phyloP scores from a whole-genome alignment of 1,140 invertebrate species.

The Apis cerana region DNA sequence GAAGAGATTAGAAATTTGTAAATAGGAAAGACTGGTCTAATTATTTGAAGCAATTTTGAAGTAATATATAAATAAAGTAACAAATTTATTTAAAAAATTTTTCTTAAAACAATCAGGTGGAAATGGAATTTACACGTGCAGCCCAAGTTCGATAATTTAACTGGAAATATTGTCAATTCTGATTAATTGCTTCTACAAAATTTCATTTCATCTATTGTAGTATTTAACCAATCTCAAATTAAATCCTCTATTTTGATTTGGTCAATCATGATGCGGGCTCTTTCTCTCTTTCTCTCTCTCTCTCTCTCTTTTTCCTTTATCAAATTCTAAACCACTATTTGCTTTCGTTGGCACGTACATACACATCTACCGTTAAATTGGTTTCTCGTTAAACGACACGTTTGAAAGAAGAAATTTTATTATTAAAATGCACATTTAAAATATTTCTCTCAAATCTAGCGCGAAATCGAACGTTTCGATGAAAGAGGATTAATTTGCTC shows the following conservation, averaged over 20 bases:
- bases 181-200: neutral
- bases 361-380: neutral
- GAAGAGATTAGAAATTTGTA: no score
- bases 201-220: slow-evolving; percentile 27
- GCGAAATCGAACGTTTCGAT: neutral
- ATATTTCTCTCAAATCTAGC: neutral
- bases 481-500: neutral
- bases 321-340: neutral
- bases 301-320: no score
- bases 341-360: neutral
- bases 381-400: neutral
- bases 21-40: no score
- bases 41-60: no score
- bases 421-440: neutral
- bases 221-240: slow-evolving; percentile 3
- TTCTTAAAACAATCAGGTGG: neutral
- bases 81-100: no score
- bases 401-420: neutral
- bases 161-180: neutral
- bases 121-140: neutral
- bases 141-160: neutral
- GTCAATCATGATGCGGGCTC: neutral
- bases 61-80: no score
- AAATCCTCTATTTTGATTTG: slow-evolving; percentile 10
- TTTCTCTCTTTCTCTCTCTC: no score